Evolutionary conservation across 2,888 invertebrate genomes (phyloP), one percentile per base, ranked within the genome.

Genomic region (Sericinus montela): DNA sequence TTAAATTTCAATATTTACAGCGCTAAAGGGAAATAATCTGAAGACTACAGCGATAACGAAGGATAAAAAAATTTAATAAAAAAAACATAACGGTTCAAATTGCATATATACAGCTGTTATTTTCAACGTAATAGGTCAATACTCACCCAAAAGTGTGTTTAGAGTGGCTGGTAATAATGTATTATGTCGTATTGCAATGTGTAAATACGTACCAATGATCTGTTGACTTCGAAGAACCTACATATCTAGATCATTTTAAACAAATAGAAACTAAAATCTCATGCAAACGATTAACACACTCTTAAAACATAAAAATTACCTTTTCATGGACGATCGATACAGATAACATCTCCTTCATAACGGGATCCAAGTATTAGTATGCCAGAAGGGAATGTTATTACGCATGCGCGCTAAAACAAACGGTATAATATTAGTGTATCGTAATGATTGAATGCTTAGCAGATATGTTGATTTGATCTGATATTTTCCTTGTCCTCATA

Each of bases 341-440:
- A 50, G 58, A 54, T 79, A 86, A 62, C 71, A 69, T 66, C 81
- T 75, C 69, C 75, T 75, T 66, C 76, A 75, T 67, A 76, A 69
- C 69, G 80, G 73, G 66, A 72, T 69, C 87, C 85, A 81, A 77
- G 53, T 69, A 87, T 88, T 88, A 88, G 88, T 88, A 88, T 88
- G 88, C 88, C 88, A 86, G 87, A 87, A 86, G 88, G 87, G 77
- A 87, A 88, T 79, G 88, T 88, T 88, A 88, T 88, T 86, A 88
- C 86, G 85, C 88, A 88, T 88, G 88, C 88, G 87, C 74, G 81
- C 88, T 88, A 88, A 84, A 88, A 88, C 86, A 88, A 80, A 88
- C 84, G 82, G 77, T 69, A 80, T 67, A 66, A 77, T 68, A 85
- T 88, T 88, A 88, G 76, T 81, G 56, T 57, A 76, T 62, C 67